Conservation (phyloP, 2,797 vertebrate species). For the Linurgus olivaceus region DNA sequence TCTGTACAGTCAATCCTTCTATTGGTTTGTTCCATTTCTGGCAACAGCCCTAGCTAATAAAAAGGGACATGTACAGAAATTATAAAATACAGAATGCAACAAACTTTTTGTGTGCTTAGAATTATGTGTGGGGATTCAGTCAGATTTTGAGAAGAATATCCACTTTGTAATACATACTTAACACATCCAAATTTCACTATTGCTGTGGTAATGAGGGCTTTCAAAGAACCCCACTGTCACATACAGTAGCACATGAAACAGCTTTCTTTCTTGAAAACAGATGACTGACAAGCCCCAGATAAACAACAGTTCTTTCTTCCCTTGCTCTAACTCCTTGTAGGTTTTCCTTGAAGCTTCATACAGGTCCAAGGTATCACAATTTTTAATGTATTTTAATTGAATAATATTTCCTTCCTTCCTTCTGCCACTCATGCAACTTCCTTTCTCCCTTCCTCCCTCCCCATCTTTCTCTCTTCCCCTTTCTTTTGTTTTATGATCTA, state of each 20-base stretch:
- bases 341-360: neutral
- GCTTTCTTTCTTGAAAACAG: neutral
- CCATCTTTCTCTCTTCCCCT: accelerated
- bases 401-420: neutral
- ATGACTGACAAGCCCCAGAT: neutral
- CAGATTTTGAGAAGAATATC: neutral
- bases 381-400: neutral
- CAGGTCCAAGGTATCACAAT: neutral
- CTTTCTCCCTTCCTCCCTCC: no score
- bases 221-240: neutral
- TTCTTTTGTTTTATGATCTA: neutral
- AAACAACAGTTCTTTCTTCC: neutral
- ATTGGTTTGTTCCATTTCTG: neutral
- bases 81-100: neutral
- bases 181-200: neutral
- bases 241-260: neutral
- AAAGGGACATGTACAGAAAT: neutral
- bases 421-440: no score
- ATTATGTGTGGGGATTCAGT: neutral
- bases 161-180: neutral
- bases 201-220: neutral
- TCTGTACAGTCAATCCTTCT: neutral
- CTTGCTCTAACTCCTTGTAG: neutral
- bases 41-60: neutral
- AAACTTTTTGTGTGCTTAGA: neutral